phyloP scores from a whole-genome alignment of 30 jellyfish, hydroid and myxozoan species.

The Aurelia aurita complex sp. Pacific region DNA sequence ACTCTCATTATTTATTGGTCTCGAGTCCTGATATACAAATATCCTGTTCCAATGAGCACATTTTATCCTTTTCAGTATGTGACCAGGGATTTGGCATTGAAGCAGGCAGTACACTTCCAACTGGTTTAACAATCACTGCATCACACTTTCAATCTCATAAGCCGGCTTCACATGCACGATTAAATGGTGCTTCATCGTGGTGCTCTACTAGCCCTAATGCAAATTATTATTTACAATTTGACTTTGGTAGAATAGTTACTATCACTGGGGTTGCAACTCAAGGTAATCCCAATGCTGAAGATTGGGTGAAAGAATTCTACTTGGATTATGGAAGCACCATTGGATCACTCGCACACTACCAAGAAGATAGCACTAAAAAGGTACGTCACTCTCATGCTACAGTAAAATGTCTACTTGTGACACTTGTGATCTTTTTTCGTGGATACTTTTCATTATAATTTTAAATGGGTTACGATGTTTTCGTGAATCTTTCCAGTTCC shows the following conservation, averaged over 20 bases:
- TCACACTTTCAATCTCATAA: constrained; percentile 11
- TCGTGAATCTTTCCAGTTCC: no score
- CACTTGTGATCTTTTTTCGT: no score
- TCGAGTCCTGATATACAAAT: no score
- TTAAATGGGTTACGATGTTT: no score
- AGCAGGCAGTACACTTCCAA: constrained; percentile 42
- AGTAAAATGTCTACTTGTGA: no score
- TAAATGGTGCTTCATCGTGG: constrained; percentile 29
- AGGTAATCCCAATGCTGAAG: constrained; percentile 35
- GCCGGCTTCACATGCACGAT: constrained; percentile 31
- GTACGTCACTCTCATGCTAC: background rate
- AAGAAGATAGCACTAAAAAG: constrained; percentile 30
- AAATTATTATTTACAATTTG: constrained; percentile 42
- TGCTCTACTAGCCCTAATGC: constrained; percentile 30
- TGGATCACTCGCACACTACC: constrained; percentile 26
- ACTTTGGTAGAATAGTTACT: constrained; percentile 55
- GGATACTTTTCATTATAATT: no score
- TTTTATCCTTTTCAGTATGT: constrained; percentile 17
- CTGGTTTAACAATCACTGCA: constrained; percentile 51
- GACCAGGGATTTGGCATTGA: constrained; percentile 64
- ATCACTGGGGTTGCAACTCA: constrained; percentile 66
- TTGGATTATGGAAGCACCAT: constrained; percentile 44
- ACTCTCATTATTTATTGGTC: no score
- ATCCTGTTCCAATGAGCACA: no score
- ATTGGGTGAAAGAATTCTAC: constrained; percentile 67